Evolutionary conservation across 2,888 invertebrate genomes (phyloP).

Genomic region (Syrista parreyssii): DNA sequence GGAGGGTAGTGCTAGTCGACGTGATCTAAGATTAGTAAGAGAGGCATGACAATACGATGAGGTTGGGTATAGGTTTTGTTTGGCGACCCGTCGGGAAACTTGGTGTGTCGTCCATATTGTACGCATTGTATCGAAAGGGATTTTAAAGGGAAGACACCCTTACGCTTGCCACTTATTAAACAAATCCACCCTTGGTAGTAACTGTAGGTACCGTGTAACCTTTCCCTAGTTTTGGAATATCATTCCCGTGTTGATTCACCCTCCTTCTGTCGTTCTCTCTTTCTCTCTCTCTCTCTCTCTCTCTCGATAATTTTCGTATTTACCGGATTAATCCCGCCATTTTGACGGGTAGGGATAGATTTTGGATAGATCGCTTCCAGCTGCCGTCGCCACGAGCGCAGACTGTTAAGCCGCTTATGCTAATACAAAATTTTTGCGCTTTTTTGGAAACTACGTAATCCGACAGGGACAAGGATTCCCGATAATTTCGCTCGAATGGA

Average conservation of each 20-base stretch:
- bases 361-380: constrained; percentile 60
- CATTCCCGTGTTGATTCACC: not conserved
- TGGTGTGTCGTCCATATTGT: not conserved
- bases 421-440: constrained; percentile 61
- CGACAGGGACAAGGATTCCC: constrained; percentile 48
- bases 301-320: constrained; percentile 60
- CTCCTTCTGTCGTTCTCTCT: not conserved
- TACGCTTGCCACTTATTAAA: constrained; percentile 3
- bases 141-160: constrained; percentile 4
- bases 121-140: not conserved
- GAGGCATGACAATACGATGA: not conserved
- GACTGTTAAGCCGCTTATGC: constrained; percentile 60
- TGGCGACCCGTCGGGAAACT: not conserved
- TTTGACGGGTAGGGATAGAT: constrained; percentile 51
- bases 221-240: constrained; percentile 6
- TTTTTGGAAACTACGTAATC: constrained; percentile 56
- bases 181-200: not conserved
- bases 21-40: not conserved
- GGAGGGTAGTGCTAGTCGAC: not conserved
- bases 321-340: constrained; percentile 59
- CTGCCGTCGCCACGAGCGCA: constrained; percentile 45
- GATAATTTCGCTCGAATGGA: constrained; percentile 52
- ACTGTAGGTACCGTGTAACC: not conserved
- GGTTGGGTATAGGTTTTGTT: not conserved
- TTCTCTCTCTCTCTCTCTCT: not conserved